Percentiles rank a stretch among this genome's conserved stretches.
These are phyloP conservation scores for Thera britannica DNA, from an alignment of 2,888 invertebrate species.

Conservation along the genomic window DNA sequence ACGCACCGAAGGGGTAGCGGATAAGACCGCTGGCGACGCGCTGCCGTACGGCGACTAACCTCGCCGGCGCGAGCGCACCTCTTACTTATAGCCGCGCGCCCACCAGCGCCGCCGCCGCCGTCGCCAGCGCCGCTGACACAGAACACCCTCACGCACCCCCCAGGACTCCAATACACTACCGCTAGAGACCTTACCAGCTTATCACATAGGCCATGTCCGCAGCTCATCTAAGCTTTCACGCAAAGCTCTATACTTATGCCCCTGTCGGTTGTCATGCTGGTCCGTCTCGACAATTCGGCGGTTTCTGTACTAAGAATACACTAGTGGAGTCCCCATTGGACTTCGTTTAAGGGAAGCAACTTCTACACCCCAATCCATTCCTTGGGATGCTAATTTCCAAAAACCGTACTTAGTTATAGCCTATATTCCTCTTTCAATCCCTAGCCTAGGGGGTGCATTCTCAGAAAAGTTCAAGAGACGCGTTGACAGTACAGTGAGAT, in stretches of 20 bases:
- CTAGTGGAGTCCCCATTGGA: no score
- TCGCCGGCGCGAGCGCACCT: constrained; percentile 77
- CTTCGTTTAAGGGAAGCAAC: no score
- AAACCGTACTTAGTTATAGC: no score
- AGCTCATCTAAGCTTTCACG: neutral
- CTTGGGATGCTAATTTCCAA: no score
- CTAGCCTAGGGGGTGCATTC: no score
- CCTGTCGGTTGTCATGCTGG: neutral
- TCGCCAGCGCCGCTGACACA: constrained; percentile 34
- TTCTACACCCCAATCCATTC: no score
- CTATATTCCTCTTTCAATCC: no score
- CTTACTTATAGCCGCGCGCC: constrained; percentile 81
- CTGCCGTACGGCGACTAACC: constrained; percentile 82
- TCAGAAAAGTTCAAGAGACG: no score
- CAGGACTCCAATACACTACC: neutral
- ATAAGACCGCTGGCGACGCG: constrained; percentile 74
- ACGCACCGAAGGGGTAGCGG: constrained; percentile 69
- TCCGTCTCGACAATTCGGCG: neutral
- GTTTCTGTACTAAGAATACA: no score
- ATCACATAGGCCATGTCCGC: neutral
- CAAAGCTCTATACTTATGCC: constrained; percentile 13
- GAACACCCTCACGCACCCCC: constrained; percentile 33
- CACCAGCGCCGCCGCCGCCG: constrained; percentile 54
- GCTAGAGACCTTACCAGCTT: neutral
- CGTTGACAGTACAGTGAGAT: no score